A percentile compares a stretch with the other conserved stretches of the same genome.
Evolutionary conservation across 2,113 vertebrate species (phyloP).

Genomic region (Eubucco bourcierii): DNA sequence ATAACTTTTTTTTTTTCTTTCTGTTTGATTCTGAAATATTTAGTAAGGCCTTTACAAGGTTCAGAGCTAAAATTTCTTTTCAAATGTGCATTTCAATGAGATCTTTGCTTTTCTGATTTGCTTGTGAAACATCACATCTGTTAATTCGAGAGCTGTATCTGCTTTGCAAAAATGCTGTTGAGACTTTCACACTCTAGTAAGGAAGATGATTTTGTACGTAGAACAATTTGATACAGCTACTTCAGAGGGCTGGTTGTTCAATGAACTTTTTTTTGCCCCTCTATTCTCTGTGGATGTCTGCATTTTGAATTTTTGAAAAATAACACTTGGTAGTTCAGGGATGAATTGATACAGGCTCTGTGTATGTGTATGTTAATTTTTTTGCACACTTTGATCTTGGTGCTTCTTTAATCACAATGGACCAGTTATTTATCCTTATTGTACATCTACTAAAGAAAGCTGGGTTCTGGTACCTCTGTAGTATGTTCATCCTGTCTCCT

Average conservation of each 20-base stretch:
- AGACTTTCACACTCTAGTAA: constrained; percentile 34
- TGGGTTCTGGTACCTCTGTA: not conserved
- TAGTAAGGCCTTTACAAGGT: not conserved
- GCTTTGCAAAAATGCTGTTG: not conserved
- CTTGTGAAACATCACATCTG: not conserved
- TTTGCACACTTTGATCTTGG: not conserved
- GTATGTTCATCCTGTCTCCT: rapidly evolving
- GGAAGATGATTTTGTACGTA: constrained; percentile 16
- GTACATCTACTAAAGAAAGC: not conserved
- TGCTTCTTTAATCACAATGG: not conserved
- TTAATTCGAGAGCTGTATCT: constrained; percentile 24
- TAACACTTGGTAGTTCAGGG: not conserved
- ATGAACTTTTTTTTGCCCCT: not conserved
- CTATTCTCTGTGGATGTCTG: not conserved
- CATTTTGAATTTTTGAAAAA: not conserved
- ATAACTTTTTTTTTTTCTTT: not conserved
- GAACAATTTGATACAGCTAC: not conserved
- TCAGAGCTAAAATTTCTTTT: not conserved
- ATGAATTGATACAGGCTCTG: not conserved
- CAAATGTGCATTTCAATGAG: not conserved
- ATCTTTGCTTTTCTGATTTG: constrained; percentile 29
- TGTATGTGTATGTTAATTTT: not conserved
- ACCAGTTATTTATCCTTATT: not conserved
- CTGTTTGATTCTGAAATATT: not conserved
- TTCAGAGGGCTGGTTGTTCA: not conserved